Conservation (phyloP, 2,797 vertebrate species). For the Poeciliopsis infans region DNA sequence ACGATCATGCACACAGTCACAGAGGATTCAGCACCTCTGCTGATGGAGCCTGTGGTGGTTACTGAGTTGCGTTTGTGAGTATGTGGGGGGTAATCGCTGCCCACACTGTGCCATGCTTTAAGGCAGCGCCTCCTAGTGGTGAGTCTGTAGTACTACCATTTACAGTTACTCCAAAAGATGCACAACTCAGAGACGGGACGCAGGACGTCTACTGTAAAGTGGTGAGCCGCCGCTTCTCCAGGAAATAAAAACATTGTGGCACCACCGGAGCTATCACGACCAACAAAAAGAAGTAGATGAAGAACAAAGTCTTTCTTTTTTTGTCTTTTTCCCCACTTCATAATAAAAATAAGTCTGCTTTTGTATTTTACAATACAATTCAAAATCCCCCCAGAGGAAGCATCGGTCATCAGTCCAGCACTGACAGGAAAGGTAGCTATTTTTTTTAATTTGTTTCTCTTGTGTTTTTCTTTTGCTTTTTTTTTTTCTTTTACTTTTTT, state of each 20-base stretch:
- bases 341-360: conserved; percentile 99
- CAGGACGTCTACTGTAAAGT: conserved; percentile 67
- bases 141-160: conserved; percentile 75
- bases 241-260: conserved; percentile 69
- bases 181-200: conserved; percentile 67
- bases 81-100: conserved; percentile 47
- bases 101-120: conserved; percentile 42
- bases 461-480: conserved; percentile 53
- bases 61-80: conserved; percentile 9
- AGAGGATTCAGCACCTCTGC: conserved; percentile 60
- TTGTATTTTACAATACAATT: conserved; percentile 99
- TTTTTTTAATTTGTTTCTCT: conserved; percentile 26
- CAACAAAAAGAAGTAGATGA: conserved; percentile 68
- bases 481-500: conserved; percentile 45
- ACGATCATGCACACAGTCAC: conserved; percentile 67
- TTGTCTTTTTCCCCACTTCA: conserved; percentile 87
- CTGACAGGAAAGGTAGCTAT: conserved; percentile 80
- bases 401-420: conserved; percentile 91
- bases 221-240: conserved; percentile 62
- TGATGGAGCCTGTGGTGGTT: conserved; percentile 52
- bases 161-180: conserved; percentile 69
- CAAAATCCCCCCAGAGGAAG: conserved; percentile 96
- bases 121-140: conserved; percentile 66
- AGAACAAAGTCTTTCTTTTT: conserved; percentile 81
- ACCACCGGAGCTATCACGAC: conserved; percentile 69